Evolutionary conservation across 2,113 vertebrate genomes (phyloP).

Genomic region (Oryzias melastigma): DNA sequence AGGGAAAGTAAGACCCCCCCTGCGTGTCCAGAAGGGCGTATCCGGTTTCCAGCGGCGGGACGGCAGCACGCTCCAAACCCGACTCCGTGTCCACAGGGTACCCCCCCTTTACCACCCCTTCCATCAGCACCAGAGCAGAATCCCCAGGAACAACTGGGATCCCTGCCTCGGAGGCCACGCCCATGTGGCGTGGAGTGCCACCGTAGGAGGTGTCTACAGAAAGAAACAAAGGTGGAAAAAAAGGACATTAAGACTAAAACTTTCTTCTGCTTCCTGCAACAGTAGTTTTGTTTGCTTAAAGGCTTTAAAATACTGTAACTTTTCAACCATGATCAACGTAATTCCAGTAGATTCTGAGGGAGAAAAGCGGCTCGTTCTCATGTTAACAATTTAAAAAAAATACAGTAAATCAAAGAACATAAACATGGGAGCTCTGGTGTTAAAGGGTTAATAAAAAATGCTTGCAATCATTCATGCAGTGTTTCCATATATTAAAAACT

Average conservation of each 20-base stretch:
- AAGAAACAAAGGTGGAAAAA: not conserved
- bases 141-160: conserved; percentile 21
- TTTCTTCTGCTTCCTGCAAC: no score
- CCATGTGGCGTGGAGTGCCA: conserved; percentile 7
- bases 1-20: conserved; percentile 23
- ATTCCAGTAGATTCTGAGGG: no score
- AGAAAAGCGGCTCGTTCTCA: no score
- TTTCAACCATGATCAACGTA: no score
- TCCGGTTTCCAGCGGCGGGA: conserved; percentile 35
- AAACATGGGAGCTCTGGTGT: no score
- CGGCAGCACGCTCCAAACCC: conserved; percentile 40
- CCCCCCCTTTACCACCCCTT: conserved; percentile 65
- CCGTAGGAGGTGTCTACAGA: conserved; percentile 39
- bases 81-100: conserved; percentile 65
- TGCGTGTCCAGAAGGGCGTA: conserved; percentile 32
- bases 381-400: no score
- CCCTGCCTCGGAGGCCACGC: conserved; percentile 20
- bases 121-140: conserved; percentile 10
- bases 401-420: no score
- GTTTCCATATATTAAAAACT: no score
- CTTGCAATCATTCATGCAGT: no score
- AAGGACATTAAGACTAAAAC: not conserved
- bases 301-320: no score
- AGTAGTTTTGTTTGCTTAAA: no score
- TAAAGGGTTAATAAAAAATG: no score